Evolutionary conservation across 2,797 vertebrate species (phyloP).

Genomic region (Antrozous pallidus): DNA sequence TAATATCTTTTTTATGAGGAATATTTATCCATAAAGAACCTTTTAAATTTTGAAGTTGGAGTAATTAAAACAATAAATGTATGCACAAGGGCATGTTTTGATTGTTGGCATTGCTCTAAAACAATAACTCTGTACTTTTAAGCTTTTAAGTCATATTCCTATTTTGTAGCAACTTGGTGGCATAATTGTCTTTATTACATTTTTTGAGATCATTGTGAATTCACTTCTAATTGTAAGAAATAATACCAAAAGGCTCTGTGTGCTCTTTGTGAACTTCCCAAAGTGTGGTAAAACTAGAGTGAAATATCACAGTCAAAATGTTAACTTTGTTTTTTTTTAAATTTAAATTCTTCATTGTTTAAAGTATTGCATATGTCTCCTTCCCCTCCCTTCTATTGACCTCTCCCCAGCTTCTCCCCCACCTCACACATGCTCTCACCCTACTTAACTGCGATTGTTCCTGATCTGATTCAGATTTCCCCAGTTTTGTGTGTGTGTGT

Average conservation of each 20-base stretch:
- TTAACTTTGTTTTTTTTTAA: neutral
- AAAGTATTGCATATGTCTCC: no score
- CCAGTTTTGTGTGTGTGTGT: neutral
- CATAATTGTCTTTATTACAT: neutral
- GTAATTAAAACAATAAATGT: neutral
- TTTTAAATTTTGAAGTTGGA: neutral
- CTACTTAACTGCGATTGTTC: neutral
- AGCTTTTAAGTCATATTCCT: neutral
- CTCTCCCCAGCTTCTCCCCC: no score
- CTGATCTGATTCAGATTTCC: neutral
- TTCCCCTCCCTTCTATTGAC: no score
- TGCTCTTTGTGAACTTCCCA: neutral
- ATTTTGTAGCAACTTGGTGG: neutral
- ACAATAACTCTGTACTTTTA: neutral
- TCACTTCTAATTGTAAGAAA: neutral
- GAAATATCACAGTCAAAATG: neutral
- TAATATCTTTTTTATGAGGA: neutral
- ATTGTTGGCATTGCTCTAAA: neutral
- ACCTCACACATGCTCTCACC: no score
- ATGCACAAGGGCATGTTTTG: neutral
- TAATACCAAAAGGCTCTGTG: neutral
- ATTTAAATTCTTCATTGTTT: no score
- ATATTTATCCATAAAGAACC: neutral
- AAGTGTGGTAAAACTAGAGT: neutral
- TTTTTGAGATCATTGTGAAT: neutral